These are phyloP conservation scores for Brassicogethes aeneus DNA, from an alignment of 2,888 invertebrate genomes.

Conservation along the genomic window DNA sequence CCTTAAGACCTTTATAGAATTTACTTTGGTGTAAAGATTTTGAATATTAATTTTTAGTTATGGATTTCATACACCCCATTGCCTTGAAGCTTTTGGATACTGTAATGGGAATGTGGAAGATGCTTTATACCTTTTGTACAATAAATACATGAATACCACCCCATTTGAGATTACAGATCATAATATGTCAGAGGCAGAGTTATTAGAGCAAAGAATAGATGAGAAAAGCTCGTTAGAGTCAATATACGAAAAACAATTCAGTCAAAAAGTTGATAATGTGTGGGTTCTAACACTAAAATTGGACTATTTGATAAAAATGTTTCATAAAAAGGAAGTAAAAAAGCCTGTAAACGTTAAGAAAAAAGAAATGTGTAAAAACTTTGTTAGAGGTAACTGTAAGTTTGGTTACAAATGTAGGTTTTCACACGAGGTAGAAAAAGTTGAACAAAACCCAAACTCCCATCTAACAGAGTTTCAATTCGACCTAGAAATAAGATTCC, in stretches of 20 bases:
- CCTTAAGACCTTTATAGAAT: too few relatives aligned
- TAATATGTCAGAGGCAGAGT: constrained; percentile 44
- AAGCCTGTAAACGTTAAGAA: constrained; percentile 35
- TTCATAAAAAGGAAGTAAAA: constrained; percentile 41
- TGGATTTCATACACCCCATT: constrained; percentile 67
- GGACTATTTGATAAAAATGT: constrained; percentile 50
- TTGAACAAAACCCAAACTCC: constrained; percentile 32
- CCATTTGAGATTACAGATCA: constrained; percentile 26
- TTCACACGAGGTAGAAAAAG: constrained; percentile 51
- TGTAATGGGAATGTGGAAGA: constrained; percentile 61
- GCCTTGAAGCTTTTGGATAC: constrained; percentile 61
- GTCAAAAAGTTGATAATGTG: constrained; percentile 59
- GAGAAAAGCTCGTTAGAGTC: constrained; percentile 69
- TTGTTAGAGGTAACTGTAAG: constrained; percentile 57
- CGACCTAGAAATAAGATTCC: constrained; percentile 68
- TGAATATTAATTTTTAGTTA: too few relatives aligned
- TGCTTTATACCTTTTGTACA: constrained; percentile 59
- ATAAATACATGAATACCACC: constrained; percentile 54
- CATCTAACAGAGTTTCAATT: constrained; percentile 44
- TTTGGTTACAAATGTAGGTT: constrained; percentile 69
- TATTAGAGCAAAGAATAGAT: constrained; percentile 57
- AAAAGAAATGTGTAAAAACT: constrained; percentile 55
- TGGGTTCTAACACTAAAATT: constrained; percentile 63
- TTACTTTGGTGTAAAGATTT: too few relatives aligned
- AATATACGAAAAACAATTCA: constrained; percentile 64